Conservation (phyloP, 2,888 invertebrate genomes). For the Ormia ochracea region DNA sequence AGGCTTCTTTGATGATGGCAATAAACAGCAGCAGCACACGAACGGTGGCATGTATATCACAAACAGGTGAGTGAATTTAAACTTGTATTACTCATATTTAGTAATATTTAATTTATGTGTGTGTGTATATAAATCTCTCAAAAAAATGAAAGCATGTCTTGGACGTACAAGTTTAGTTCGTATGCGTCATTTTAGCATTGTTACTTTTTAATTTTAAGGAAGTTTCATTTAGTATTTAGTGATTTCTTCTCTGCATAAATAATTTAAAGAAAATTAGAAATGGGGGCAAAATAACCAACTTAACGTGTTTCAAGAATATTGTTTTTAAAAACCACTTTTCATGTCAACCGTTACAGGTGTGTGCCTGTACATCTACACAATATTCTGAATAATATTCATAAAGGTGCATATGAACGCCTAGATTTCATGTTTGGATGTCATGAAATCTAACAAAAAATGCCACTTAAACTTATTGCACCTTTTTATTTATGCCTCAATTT, state of each 20-base stretch:
- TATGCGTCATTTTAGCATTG: conserved; percentile 47
- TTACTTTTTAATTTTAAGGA: conserved; percentile 15
- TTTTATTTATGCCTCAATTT: conserved; percentile 49
- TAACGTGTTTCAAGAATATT: conserved; percentile 56
- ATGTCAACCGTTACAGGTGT: conserved; percentile 37
- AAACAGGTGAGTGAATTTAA: conserved; percentile 71
- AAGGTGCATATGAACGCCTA: background rate
- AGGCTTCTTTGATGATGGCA: conserved; percentile 82
- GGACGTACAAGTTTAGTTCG: conserved; percentile 21
- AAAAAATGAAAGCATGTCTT: conserved; percentile 1
- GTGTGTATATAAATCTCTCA: background rate
- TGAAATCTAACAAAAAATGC: conserved; percentile 25
- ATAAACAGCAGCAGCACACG: conserved; percentile 65
- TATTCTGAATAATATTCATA: background rate
- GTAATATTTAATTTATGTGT: background rate
- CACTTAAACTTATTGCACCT: conserved; percentile 47
- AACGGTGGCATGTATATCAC: conserved; percentile 72
- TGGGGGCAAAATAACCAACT: conserved; percentile 30
- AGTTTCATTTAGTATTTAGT: conserved; percentile 28
- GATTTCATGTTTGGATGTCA: conserved; percentile 20
- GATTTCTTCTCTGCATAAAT: background rate
- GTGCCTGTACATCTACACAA: background rate
- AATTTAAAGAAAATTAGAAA: conserved; percentile 17
- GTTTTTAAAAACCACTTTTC: conserved; percentile 51
- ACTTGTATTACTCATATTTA: conserved; percentile 29